Conservation (phyloP, 1,140 invertebrate species). For the Drosophila nannoptera region DNA sequence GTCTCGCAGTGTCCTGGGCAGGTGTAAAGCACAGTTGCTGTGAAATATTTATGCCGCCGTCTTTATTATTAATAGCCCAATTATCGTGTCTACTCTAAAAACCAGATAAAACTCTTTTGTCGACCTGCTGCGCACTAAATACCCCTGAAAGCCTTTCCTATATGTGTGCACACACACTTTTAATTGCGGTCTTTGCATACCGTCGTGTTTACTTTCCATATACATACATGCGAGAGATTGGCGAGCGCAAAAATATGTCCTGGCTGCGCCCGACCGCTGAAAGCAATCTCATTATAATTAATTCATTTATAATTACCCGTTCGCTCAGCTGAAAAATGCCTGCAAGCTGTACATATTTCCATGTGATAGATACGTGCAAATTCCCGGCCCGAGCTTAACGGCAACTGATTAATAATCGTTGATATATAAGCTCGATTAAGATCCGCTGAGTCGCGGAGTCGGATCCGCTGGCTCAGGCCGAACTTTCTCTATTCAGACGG, state of each 20-base stretch:
- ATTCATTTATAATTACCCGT: slow-evolving; percentile 4
- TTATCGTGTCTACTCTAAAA: background rate
- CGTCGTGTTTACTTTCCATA: no score
- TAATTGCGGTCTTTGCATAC: no score
- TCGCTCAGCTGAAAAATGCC: background rate
- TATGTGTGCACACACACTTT: no score
- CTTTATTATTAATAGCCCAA: background rate
- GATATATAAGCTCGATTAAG: no score
- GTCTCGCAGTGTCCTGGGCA: slow-evolving; percentile 28
- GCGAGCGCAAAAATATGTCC: background rate
- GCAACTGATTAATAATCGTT: no score
- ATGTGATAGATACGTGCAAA: background rate
- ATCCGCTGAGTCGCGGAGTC: no score
- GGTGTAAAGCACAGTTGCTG: slow-evolving; percentile 45
- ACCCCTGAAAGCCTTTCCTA: background rate
- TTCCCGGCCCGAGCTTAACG: background rate
- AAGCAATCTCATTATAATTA: slow-evolving; percentile 1
- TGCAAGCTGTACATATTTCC: background rate
- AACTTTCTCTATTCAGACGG: no score
- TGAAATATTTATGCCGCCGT: background rate
- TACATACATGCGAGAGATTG: background rate
- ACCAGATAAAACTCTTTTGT: background rate
- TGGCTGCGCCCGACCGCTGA: background rate
- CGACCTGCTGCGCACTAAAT: background rate
- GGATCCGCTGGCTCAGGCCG: no score